phyloP scores from a whole-genome alignment of 2,113 vertebrate genomes.

The Cryptomyrus ogoouensis region DNA sequence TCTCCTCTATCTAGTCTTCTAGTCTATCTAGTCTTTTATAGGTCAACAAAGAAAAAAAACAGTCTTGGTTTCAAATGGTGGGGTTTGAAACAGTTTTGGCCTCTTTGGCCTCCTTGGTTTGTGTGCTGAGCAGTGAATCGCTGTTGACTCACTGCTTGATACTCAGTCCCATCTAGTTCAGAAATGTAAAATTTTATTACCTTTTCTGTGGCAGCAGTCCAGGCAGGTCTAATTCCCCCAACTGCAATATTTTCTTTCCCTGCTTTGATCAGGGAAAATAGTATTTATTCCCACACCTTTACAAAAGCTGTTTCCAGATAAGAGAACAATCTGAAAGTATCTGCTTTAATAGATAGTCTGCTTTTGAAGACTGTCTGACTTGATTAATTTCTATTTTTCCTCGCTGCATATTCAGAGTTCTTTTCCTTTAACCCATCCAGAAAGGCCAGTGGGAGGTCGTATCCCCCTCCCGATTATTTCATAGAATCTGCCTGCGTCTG shows the following conservation, averaged over 20 bases:
- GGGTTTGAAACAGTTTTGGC: too few species aligned
- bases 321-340: neutral
- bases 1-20: neutral
- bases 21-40: neutral
- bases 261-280: slow-evolving; percentile 3
- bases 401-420: neutral
- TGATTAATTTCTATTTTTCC: neutral
- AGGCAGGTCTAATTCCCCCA: neutral
- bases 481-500: neutral
- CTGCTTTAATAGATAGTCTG: neutral
- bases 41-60: neutral
- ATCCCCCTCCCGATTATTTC: neutral
- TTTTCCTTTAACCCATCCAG: neutral
- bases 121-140: neutral
- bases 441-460: neutral
- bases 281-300: neutral
- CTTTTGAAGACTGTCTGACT: neutral
- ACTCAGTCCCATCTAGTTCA: neutral
- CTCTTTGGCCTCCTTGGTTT: neutral
- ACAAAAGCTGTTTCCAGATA: neutral
- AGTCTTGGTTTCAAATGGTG: neutral
- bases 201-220: neutral
- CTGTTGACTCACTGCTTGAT: neutral
- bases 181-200: neutral
- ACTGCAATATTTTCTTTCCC: neutral